Conservation (phyloP, 53 echinoderm and acorn worm species). For the Arbacia lixula region DNA sequence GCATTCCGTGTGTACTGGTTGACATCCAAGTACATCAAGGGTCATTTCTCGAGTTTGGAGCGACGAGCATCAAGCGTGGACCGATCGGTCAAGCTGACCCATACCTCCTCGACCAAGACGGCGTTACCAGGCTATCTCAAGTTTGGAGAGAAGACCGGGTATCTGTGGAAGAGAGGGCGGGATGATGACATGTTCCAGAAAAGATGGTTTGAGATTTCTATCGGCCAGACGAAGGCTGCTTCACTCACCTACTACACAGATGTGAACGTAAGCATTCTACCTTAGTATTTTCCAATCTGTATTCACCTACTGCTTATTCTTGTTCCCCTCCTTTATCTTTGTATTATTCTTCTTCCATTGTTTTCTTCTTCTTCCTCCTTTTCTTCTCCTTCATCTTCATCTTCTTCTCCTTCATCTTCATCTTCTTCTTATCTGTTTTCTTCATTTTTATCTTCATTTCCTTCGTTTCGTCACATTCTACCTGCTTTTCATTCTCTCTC, state of each 20-base stretch:
- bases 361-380: no score
- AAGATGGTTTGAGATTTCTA: conserved; percentile 87
- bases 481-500: no score
- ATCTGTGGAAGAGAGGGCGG: conserved; percentile 92
- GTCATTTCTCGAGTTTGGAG: conserved; percentile 61
- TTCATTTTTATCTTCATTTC: no score
- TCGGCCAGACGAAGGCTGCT: conserved; percentile 57
- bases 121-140: conserved; percentile 65
- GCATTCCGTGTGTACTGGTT: conserved; percentile 93
- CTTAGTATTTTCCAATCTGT: not conserved
- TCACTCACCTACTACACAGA: conserved; percentile 82
- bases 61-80: not conserved
- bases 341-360: no score
- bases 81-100: not conserved
- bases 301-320: not conserved
- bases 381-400: no score
- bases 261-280: conserved; percentile 79
- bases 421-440: no score
- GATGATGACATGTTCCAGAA: conserved; percentile 81
- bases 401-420: no score
- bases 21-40: conserved; percentile 77
- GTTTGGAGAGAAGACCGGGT: conserved; percentile 79
- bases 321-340: not conserved
- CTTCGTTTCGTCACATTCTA: no score
- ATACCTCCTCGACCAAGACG: not conserved